These are phyloP conservation scores for Sebastes flavidus DNA, from an alignment of 2,797 vertebrate species.

Conservation along the genomic window DNA sequence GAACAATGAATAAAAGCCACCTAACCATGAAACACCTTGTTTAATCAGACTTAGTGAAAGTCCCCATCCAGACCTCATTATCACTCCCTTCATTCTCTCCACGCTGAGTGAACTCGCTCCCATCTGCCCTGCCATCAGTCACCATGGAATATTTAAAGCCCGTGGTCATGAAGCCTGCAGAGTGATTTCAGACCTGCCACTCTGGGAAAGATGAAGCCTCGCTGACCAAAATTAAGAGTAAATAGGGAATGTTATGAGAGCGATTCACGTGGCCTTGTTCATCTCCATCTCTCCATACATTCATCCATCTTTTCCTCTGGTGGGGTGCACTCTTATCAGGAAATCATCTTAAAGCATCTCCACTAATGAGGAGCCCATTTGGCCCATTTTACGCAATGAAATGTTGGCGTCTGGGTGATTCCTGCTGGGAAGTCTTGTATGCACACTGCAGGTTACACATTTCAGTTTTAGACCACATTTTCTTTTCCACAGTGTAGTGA, in stretches of 20 bases:
- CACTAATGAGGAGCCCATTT: constrained; percentile 58
- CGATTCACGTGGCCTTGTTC: constrained; percentile 23
- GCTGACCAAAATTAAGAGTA: constrained; percentile 57
- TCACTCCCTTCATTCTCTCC: constrained; percentile 24
- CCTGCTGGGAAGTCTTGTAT: constrained; percentile 22
- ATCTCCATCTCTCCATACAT: constrained; percentile 16
- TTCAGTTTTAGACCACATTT: neutral
- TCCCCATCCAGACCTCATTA: constrained; percentile 30
- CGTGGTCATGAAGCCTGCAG: constrained; percentile 32
- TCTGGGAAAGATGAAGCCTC: constrained; percentile 45
- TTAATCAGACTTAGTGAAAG: constrained; percentile 47
- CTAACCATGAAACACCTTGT: constrained; percentile 30
- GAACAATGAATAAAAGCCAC: no score
- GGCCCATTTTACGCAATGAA: constrained; percentile 39
- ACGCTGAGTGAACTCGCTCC: constrained; percentile 17
- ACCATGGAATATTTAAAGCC: constrained; percentile 67
- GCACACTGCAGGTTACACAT: neutral
- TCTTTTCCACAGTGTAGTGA: neutral
- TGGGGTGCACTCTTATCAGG: constrained; percentile 26
- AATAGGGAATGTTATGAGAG: constrained; percentile 35
- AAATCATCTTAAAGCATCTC: constrained; percentile 65
- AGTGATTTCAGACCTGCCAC: constrained; percentile 62
- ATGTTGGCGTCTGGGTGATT: constrained; percentile 12
- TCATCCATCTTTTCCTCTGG: constrained; percentile 23
- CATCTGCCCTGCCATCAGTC: constrained; percentile 65